A percentile compares a stretch with the other conserved stretches of the same genome.
Evolutionary conservation across 2,113 vertebrate species (phyloP).

Genomic region (Pterocles burchelli): DNA sequence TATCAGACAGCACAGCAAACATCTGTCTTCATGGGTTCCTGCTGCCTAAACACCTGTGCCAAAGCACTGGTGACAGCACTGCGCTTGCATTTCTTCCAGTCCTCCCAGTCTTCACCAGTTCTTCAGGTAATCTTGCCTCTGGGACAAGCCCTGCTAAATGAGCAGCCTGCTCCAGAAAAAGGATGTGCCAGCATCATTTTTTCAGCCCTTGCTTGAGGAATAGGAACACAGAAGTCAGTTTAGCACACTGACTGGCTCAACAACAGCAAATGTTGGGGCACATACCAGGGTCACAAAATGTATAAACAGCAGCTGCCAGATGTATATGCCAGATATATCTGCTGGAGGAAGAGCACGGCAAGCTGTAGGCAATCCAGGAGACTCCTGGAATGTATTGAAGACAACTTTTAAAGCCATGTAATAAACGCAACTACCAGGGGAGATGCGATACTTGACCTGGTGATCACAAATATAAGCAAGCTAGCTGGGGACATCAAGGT

Average conservation of each 20-base stretch:
- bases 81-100: background rate
- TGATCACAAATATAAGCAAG: too few relatives aligned
- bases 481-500: too few relatives aligned
- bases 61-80: background rate
- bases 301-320: background rate
- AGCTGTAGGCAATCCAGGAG: too few relatives aligned
- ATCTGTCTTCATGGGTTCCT: background rate
- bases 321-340: too few relatives aligned
- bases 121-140: background rate
- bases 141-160: background rate
- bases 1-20: background rate
- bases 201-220: background rate
- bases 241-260: accelerated
- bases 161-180: background rate
- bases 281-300: background rate
- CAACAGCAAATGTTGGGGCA: background rate
- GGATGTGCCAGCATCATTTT: background rate
- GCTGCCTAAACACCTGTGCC: background rate
- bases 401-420: too few relatives aligned
- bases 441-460: too few relatives aligned
- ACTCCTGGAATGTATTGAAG: too few relatives aligned
- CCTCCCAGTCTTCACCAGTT: background rate
- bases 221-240: background rate
- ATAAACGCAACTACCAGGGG: too few relatives aligned
- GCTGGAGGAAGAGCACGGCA: too few relatives aligned